Conservation (phyloP, 2,888 invertebrate species). For the Tinea pellionella region DNA sequence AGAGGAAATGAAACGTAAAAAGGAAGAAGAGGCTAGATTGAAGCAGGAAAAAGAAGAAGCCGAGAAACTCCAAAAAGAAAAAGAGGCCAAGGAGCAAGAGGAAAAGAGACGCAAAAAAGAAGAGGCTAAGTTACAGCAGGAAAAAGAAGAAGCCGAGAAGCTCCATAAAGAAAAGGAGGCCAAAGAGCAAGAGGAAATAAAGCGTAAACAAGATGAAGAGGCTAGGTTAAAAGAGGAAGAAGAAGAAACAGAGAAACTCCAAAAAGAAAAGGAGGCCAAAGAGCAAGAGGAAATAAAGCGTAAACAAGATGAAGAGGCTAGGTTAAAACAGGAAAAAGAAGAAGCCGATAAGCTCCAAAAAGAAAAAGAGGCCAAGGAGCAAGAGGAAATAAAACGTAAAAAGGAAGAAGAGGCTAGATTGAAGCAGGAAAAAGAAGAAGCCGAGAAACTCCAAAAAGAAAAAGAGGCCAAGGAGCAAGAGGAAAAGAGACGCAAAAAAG, state of each 20-base stretch:
- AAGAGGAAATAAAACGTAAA: background rate
- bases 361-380: conserved; percentile 3
- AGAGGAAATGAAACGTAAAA: conserved; percentile 10
- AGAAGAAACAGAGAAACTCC: conserved; percentile 15
- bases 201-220: conserved; percentile 17
- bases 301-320: conserved; percentile 13
- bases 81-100: conserved; percentile 16
- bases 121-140: conserved; percentile 14
- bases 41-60: conserved; percentile 12
- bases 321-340: conserved; percentile 11
- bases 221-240: conserved; percentile 15
- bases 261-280: conserved; percentile 21
- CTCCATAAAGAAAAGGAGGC: conserved; percentile 18
- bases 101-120: conserved; percentile 20
- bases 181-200: conserved; percentile 20
- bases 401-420: conserved; percentile 16
- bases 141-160: conserved; percentile 17
- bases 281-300: conserved; percentile 9
- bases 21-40: conserved; percentile 9
- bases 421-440: conserved; percentile 9
- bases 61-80: background rate
- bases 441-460: conserved; percentile 19
- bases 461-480: conserved; percentile 17
- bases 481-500: conserved; percentile 17
- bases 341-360: conserved; percentile 5